Base-by-base conservation (phyloP, 2,113 vertebrate genomes). In the Cathartes aura region DNA sequence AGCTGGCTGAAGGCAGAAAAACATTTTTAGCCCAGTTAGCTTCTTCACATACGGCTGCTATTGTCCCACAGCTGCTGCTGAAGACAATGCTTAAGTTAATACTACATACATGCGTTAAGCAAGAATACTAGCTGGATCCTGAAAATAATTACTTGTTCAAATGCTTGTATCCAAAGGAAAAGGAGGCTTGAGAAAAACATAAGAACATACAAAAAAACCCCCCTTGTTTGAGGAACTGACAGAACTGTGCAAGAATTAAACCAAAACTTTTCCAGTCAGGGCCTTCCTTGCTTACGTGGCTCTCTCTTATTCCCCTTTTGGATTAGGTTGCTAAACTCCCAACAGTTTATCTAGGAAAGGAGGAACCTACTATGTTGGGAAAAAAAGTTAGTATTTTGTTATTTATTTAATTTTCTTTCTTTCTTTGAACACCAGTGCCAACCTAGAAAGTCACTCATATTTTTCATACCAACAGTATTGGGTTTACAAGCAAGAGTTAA, bases 131-230 rank as follows among this genome's bases (percentile, higher is more conserved):
- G 27, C 36, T 68, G 52, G 30, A 95, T 68, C 27, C 58, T 85
- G 62, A 76, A 97, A 88, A 94, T 48, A 91, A 87, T 70, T 62
- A 70, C 13, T 74, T 45, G 16, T 38, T 90, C 42, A 74, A 91
- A 68, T 62, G 24, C 27, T 66, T 45, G n/a, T n/a, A 71, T 34
- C 43, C 15, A 32, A 80, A 94, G 21, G 26, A 89, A 83, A 59
- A 66, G 29, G 2, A 73, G 23, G 21, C 32, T 24, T 1, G 1
- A 79, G 29, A 58, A 71, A 20, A 59, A 82, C 42, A 19, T 60
- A 83, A 47, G 10, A 50, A 70, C 11, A 62, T 5, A 62, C 4
- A 59, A 34, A 18, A 64, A 67, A 30, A 27, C 2, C 4, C 47
- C 47, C 2, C 17, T 9, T 48, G 5, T 76, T 78, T 71, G 20